Conservation (phyloP, 1,140 invertebrate species). For the Globodera ellingtonae region DNA sequence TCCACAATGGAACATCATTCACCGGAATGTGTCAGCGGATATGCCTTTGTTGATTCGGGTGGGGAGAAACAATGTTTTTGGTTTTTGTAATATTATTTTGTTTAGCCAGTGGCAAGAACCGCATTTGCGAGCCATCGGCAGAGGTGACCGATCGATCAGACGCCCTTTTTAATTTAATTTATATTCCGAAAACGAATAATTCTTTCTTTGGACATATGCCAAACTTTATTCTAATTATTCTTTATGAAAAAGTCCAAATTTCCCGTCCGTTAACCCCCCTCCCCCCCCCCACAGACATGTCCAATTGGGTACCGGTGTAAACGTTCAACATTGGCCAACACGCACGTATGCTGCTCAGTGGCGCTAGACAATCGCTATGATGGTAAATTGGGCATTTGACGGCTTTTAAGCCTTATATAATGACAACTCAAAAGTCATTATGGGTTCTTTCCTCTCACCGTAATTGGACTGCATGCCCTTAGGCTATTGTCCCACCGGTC, state of each 20-base stretch:
- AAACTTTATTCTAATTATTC: too few relatives aligned
- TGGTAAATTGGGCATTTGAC: conserved; percentile 6
- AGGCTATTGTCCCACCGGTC: conserved; percentile 59
- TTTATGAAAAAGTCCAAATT: too few relatives aligned
- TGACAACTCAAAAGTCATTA: not conserved
- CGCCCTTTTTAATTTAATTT: not conserved
- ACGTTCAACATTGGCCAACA: conserved; percentile 56
- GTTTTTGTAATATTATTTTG: not conserved
- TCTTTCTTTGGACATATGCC: too few relatives aligned
- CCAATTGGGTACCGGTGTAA: conserved; percentile 54
- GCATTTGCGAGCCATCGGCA: conserved; percentile 44
- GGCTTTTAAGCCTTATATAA: too few relatives aligned
- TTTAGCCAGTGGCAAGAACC: conserved; percentile 48
- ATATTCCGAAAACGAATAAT: not conserved
- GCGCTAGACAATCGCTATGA: conserved; percentile 50
- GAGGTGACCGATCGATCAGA: conserved; percentile 16
- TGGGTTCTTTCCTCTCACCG: not conserved
- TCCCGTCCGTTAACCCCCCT: not conserved
- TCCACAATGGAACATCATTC: conserved; percentile 47
- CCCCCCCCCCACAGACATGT: conserved; percentile 24
- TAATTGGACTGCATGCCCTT: not conserved
- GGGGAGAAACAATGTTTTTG: not conserved
- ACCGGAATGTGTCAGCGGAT: conserved; percentile 60
- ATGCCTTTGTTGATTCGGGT: conserved; percentile 58
- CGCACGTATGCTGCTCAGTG: conserved; percentile 56